These are phyloP conservation scores for Psix sp. DNA, from an alignment of 1,140 invertebrate species.

Conservation along the genomic window DNA sequence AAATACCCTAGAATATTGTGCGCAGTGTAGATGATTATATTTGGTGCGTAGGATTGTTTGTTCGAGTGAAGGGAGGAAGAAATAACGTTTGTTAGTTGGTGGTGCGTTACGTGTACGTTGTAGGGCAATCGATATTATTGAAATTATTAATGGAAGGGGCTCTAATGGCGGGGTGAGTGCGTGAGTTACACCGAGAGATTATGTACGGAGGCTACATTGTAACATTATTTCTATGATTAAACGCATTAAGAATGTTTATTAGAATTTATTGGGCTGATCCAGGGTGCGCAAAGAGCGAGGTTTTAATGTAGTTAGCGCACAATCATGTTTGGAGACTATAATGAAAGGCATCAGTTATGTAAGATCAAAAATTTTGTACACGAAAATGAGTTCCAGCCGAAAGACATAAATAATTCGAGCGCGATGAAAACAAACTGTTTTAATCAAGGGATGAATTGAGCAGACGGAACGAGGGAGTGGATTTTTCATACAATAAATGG, in stretches of 20 bases:
- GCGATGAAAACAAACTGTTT: slow-evolving; percentile 18
- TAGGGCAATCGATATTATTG: slow-evolving; percentile 50
- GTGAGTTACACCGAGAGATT: slow-evolving; percentile 48
- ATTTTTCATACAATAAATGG: too few relatives aligned
- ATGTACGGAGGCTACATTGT: slow-evolving; percentile 44
- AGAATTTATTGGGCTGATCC: slow-evolving; percentile 51
- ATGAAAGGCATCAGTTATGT: slow-evolving; percentile 45
- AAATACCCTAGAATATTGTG: too few relatives aligned
- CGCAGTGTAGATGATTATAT: slow-evolving; percentile 16
- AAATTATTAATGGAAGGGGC: slow-evolving; percentile 54
- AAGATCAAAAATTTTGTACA: slow-evolving; percentile 42
- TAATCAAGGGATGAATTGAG: slow-evolving; percentile 13
- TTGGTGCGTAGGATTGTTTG: slow-evolving; percentile 30
- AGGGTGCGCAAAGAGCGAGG: slow-evolving; percentile 11
- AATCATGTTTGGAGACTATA: slow-evolving; percentile 43
- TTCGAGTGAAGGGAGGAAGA: slow-evolving; percentile 28
- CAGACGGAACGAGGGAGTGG: background rate
- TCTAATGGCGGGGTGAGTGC: slow-evolving; percentile 32
- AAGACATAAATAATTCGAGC: slow-evolving; percentile 15
- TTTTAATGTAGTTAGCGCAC: slow-evolving; percentile 29
- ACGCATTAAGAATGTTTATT: slow-evolving; percentile 60
- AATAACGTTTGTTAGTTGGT: slow-evolving; percentile 44
- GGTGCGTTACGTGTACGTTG: slow-evolving; percentile 24
- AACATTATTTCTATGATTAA: slow-evolving; percentile 60
- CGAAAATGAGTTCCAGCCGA: slow-evolving; percentile 35